Base-by-base conservation (phyloP, 2,888 invertebrate genomes). In the Drosophila villosipedis region DNA sequence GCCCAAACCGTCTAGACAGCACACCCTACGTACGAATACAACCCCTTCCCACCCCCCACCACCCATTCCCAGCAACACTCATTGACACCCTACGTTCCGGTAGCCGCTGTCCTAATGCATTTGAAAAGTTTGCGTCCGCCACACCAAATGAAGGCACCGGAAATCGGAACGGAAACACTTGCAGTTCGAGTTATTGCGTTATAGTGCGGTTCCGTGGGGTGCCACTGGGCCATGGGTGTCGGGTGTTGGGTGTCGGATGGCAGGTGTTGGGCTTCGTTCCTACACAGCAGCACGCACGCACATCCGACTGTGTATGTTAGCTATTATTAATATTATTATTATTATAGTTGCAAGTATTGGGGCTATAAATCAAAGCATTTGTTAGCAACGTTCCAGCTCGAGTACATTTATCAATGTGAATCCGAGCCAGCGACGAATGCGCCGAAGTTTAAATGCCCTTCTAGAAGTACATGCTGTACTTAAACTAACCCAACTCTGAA, bases 121-220 rank as follows among this genome's bases (percentile, higher is more conserved):
- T 84, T 84, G 79, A 68, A 87, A 89, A 82, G 88, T 89, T 86
- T 80, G 68, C 61, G 49, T 68, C 74, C 72, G 68, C 73, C 79
- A 65, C 58, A 71, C 80, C 82, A 78, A 71, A 72, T 72, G 80
- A 76, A 80, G 78, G 73, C 71, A 73, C 72, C 84, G 84, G 84
- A 89, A 87, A 89, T 88, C 86, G 85, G 83, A 84, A 80, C 85
- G 87, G 85, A 89, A 89, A 78, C 85, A 87, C 82, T 89, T 87
- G 88, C 88, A 84, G 69, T 53, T 80, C 70, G 64, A 73, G 66
- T 84, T 82, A 84, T 81, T 76, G 81, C 74, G 73, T 79, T 78
- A 76, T 80, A 80, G 80, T 90, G 85, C 80, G 89, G 87, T 89
- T 84, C 68, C n/a, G 39, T 55, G 47, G 39, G 52, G 31, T 67